phyloP scores from a whole-genome alignment of 2,797 vertebrate species.

The Thripadectes ignobilis region DNA sequence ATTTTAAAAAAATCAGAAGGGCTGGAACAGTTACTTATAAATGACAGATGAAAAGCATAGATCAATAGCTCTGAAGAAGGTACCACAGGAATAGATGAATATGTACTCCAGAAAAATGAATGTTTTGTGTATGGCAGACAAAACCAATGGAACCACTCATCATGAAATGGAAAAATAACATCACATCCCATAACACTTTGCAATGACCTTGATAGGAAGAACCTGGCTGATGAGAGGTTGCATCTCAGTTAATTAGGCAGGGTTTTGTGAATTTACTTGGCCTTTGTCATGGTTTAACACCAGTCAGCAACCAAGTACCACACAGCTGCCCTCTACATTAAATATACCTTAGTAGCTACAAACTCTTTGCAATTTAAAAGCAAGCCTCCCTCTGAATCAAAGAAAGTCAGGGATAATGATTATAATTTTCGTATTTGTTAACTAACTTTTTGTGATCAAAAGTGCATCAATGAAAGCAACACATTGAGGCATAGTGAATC shows the following conservation, averaged over 20 bases:
- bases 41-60: slow-evolving; percentile 48
- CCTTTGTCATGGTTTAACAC: background rate
- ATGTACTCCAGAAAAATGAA: slow-evolving; percentile 39
- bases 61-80: slow-evolving; percentile 63
- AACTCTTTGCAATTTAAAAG: background rate
- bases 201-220: slow-evolving; percentile 5
- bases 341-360: background rate
- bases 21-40: slow-evolving; percentile 40
- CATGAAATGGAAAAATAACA: background rate
- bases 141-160: slow-evolving; percentile 2
- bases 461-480: background rate
- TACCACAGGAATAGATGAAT: slow-evolving; percentile 43
- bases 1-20: background rate
- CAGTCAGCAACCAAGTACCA: background rate
- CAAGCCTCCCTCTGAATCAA: background rate
- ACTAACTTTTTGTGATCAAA: background rate
- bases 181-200: background rate
- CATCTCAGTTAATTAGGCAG: background rate
- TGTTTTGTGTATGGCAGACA: background rate
- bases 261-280: background rate
- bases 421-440: background rate
- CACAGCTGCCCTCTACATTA: accelerated
- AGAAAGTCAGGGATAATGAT: background rate
- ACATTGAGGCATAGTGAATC: accelerated
- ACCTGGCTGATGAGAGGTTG: background rate